Evolutionary conservation across 2,888 invertebrate species (phyloP), one percentile per base, ranked within the genome.

Genomic region (Gymnosoma rotundatum): DNA sequence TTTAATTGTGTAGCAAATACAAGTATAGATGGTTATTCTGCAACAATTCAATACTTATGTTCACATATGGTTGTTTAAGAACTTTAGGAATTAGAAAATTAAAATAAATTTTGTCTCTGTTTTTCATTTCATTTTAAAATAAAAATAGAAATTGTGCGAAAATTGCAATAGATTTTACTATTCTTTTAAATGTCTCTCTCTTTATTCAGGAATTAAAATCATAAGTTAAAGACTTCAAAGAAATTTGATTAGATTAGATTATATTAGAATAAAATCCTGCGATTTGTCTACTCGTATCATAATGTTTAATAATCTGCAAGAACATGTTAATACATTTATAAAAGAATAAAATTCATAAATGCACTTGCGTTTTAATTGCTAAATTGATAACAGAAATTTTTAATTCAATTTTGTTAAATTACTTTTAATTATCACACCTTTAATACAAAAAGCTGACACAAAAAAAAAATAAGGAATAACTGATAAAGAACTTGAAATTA

Each of bases 401-500:
- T 78, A 60, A 50, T 63, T 54, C 16, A 25, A 2, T 42, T 20
- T 6, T 25, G 54, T 78, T 48, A 38, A 50, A 58, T 73, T 38
- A 42, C 20, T 66, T 38, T 58, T 52, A 42, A 45, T 79, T 73
- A 67, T 79, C 73, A 60, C 14, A 25, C 14, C 20, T 36, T 48
- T 50, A 18, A 6, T 14, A 10, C 21, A 12, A 54, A 54, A 21
- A 3, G 21, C 54, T 20, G 18, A 21, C 52, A 48, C 0, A 10
- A 12, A 54, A 16, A 2, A 10, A 12, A 54, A 16, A 38, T 10
- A 58, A 25, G 21, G 54, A 78, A 69, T 16, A 82, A 18, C 63
- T 69, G 81, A 82, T 82, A 82, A 82, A 72, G 75, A 82, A 82
- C 70, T 82, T 82, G 42, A 70, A 70, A 64, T 72, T 32, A 36